A percentile compares a stretch with the other conserved stretches of the same genome.
Conservation (phyloP, 2,888 invertebrate species). For the Meghimatium bilineatum region DNA sequence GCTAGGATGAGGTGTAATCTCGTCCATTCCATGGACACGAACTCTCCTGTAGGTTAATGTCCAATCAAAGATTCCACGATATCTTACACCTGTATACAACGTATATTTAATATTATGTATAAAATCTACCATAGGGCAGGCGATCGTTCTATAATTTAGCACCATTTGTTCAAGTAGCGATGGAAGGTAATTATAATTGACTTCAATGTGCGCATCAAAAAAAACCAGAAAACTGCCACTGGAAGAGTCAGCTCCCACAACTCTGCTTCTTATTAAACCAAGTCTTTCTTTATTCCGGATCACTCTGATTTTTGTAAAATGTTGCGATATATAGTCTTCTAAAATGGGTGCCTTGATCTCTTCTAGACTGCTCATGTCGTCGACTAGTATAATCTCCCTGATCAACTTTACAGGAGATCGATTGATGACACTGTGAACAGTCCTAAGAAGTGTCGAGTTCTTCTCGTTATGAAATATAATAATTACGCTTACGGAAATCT, state of each 20-base stretch:
- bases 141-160: constrained; percentile 33
- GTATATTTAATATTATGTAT: not conserved
- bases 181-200: constrained; percentile 46
- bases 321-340: constrained; percentile 20
- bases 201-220: constrained; percentile 50
- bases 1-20: constrained; percentile 42
- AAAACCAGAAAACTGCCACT: constrained; percentile 45
- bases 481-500: constrained; percentile 40
- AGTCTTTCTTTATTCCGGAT: constrained; percentile 40
- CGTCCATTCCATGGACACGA: constrained; percentile 5
- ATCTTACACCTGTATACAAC: not conserved
- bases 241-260: constrained; percentile 44
- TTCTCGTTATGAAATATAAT: constrained; percentile 46
- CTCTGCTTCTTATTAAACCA: constrained; percentile 44
- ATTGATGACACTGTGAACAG: constrained; percentile 39
- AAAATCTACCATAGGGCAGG: constrained; percentile 35
- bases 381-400: constrained; percentile 48
- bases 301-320: constrained; percentile 37
- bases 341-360: constrained; percentile 39
- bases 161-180: constrained; percentile 41
- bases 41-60: not conserved
- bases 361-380: constrained; percentile 43
- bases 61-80: constrained; percentile 28
- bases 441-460: constrained; percentile 44
- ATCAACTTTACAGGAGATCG: constrained; percentile 38